Base-by-base conservation (phyloP, 1,140 invertebrate species). In the Chelonus insularis region DNA sequence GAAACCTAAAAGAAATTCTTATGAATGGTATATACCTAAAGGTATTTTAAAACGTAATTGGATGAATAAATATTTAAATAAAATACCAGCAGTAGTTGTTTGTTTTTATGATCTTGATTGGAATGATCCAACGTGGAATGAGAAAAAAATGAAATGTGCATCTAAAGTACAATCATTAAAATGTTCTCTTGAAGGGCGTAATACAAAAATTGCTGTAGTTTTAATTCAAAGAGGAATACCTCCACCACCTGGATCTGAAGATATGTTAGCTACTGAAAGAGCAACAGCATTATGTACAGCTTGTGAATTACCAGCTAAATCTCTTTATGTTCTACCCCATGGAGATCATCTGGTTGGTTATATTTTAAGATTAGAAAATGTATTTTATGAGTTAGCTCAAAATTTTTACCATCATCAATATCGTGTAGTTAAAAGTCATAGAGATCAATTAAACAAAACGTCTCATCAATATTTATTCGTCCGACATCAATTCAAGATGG, bases 91-190 rank as follows among this genome's bases (percentile, higher is more conserved):
- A 2, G 89, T 98, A 0, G 89, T 97, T 50, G 94, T 97, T 6
- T 86, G 96, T 34, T 99, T 99, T 78, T 95, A 94, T 80, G 96
- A 99, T 73, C 86, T 99, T 68, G 95, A 99, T 82, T 99, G 97
- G 97, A 94, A 96, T 77, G 95, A 98, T 81, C 82, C 86, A 0
- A 84, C 90, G 48, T 99, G 95, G 94, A 91, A 92, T 70, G 95
- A 97, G 68, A 97, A 93, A 72, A 94, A 94, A 73, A 88, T 93
- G 68, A 95, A 98, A 80, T 97, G 94, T 83, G 89, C 93, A 4
- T 91, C 90, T 1, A 86, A 89, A 72, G 89, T 98, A n/a, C 92
- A 97, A 77, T 88, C 90, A 18, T 85, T 97, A 47, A 90, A 88
- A 73, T 82, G 84, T 62, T 83, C 85, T 37, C 78, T 92, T 25